Evolutionary conservation across 2,888 invertebrate genomes (phyloP).

Genomic region (Drosophila birchii): DNA sequence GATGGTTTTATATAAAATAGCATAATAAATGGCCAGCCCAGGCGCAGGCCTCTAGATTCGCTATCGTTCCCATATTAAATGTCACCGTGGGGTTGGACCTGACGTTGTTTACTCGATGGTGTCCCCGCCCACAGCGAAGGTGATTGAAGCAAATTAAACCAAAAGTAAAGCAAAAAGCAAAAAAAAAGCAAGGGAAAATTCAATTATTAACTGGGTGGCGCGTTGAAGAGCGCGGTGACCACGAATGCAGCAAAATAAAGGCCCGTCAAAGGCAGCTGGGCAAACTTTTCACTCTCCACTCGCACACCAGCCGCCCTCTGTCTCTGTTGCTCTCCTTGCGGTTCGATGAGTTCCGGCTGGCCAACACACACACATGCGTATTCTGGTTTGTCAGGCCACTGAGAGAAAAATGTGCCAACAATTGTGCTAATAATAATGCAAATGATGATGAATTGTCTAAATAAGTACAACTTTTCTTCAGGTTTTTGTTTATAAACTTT

Average conservation of each 20-base stretch:
- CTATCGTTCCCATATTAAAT: constrained; percentile 37
- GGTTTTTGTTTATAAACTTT: not conserved
- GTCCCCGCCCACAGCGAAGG: constrained; percentile 22
- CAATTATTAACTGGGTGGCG: constrained; percentile 21
- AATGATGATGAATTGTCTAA: not conserved
- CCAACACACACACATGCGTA: constrained; percentile 32
- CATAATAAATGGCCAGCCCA: constrained; percentile 46
- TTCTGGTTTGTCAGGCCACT: constrained; percentile 13
- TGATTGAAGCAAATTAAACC: constrained; percentile 45
- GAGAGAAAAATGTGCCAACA: not conserved
- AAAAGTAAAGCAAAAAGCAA: constrained; percentile 4
- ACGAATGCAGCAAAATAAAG: constrained; percentile 17
- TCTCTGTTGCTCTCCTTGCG: constrained; percentile 16
- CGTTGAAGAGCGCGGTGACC: constrained; percentile 21
- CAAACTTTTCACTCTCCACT: constrained; percentile 38
- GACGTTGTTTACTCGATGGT: constrained; percentile 9
- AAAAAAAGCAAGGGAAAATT: constrained; percentile 2
- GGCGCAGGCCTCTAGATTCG: constrained; percentile 10
- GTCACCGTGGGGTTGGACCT: constrained; percentile 23
- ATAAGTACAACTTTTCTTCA: accelerated
- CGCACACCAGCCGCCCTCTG: constrained; percentile 14
- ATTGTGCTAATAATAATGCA: not conserved
- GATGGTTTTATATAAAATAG: constrained; percentile 44
- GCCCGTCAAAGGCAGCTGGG: constrained; percentile 36
- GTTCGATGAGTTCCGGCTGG: constrained; percentile 39